A percentile compares a stretch with the other conserved stretches of the same genome.
These are phyloP conservation scores for Sparus aurata DNA, from an alignment of 2,797 vertebrate genomes.

Conservation along the genomic window DNA sequence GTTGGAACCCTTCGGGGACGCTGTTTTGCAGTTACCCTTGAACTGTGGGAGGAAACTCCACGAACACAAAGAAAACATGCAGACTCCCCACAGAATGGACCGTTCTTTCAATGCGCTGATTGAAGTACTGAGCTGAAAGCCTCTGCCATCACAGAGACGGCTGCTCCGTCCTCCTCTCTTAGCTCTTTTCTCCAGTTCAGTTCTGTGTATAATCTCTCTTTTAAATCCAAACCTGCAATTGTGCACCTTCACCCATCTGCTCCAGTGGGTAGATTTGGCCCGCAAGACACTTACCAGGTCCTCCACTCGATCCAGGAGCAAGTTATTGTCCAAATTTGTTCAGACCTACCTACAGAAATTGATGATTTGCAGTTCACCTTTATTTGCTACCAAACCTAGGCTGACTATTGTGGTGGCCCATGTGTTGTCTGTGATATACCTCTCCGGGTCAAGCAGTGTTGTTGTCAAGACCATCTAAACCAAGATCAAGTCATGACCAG, in stretches of 20 bases:
- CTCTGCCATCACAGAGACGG: conserved; percentile 51
- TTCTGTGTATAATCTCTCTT: conserved; percentile 25
- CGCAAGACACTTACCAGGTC: conserved; percentile 5
- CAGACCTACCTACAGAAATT: conserved; percentile 13
- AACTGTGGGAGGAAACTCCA: neutral
- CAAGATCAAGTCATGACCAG: too few species aligned
- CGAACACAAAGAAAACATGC: conserved; percentile 11
- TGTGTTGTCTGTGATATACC: too few species aligned
- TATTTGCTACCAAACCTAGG: neutral
- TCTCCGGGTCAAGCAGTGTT: too few species aligned
- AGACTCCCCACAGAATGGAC: conserved; percentile 14
- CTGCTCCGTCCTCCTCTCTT: conserved; percentile 27
- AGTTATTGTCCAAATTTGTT: neutral
- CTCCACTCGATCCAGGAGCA: conserved; percentile 13
- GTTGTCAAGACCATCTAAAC: too few species aligned
- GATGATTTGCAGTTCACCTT: neutral
- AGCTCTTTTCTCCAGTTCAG: conserved; percentile 1
- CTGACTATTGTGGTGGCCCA: too few species aligned
- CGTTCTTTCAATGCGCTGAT: conserved; percentile 1
- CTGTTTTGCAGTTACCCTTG: conserved; percentile 9
- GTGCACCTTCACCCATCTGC: conserved; percentile 23
- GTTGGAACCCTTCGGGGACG: neutral
- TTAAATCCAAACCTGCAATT: conserved; percentile 21
- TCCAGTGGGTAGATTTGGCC: conserved; percentile 3
- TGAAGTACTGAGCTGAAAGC: conserved; percentile 27